These are phyloP conservation scores for Drosophila emarginata DNA, from an alignment of 2,888 invertebrate genomes.

Conservation along the genomic window DNA sequence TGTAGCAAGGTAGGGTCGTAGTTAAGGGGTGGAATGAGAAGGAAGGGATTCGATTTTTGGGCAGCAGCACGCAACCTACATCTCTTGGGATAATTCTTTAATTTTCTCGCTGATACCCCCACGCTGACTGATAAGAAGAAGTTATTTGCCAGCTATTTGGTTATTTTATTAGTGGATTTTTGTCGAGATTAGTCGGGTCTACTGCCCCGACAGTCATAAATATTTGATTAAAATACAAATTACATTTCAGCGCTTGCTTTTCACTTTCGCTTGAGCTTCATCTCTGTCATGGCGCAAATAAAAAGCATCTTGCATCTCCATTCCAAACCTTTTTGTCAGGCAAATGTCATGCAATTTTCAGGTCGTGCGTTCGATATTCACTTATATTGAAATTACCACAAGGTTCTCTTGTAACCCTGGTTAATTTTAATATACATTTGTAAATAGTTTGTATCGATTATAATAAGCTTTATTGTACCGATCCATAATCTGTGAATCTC, in stretches of 20 bases:
- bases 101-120: slow-evolving; percentile 75
- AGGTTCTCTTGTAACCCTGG: no score
- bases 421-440: no score
- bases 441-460: no score
- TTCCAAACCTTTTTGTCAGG: slow-evolving; percentile 51
- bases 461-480: no score
- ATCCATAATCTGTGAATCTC: no score
- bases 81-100: slow-evolving; percentile 77
- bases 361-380: slow-evolving; percentile 23
- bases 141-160: slow-evolving; percentile 75
- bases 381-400: no score
- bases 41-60: slow-evolving; percentile 44
- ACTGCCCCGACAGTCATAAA: slow-evolving; percentile 49
- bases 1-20: slow-evolving; percentile 31
- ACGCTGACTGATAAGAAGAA: slow-evolving; percentile 77
- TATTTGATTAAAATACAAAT: slow-evolving; percentile 78
- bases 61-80: slow-evolving; percentile 58
- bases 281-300: background rate
- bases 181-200: background rate
- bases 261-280: background rate
- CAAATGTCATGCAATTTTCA: slow-evolving; percentile 35
- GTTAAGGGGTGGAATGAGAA: slow-evolving; percentile 10
- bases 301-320: background rate
- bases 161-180: slow-evolving; percentile 70
- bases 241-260: slow-evolving; percentile 49